Conservation (phyloP, 2,888 invertebrate genomes). For the Zele albiditarsus region DNA sequence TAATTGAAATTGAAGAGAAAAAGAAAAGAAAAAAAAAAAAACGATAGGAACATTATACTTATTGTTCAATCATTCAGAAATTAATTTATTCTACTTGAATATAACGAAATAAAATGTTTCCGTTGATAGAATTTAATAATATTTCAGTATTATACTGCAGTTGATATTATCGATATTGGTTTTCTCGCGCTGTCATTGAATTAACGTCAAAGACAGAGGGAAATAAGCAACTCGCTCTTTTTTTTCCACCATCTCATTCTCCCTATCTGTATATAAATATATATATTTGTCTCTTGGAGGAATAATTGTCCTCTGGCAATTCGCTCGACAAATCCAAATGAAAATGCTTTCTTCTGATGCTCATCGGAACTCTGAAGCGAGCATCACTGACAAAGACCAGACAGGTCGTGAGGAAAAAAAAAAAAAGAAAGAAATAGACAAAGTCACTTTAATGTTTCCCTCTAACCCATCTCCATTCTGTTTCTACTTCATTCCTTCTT, state of each 20-base stretch:
- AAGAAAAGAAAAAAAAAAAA: not conserved
- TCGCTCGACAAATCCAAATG: not conserved
- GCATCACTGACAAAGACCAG: slow-evolving; percentile 25
- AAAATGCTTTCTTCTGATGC: not conserved
- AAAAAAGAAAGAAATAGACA: not conserved
- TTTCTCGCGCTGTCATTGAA: not conserved
- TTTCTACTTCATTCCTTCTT: not conserved
- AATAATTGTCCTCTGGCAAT: slow-evolving; percentile 20
- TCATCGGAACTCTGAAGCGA: not conserved
- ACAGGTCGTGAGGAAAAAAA: slow-evolving; percentile 1
- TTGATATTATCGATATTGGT: not conserved
- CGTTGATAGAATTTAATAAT: not conserved
- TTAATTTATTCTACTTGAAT: not conserved
- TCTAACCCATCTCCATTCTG: not conserved
- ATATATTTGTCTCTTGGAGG: not conserved
- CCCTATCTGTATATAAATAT: not conserved
- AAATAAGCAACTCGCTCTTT: not conserved
- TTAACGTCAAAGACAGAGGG: not conserved
- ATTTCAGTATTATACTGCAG: not conserved
- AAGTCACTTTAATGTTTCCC: not conserved
- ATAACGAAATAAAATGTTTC: not conserved
- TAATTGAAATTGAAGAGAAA: slow-evolving; percentile 8
- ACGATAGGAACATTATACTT: too few species aligned
- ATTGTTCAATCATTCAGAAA: not conserved
- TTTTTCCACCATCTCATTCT: not conserved